phyloP scores from a whole-genome alignment of 30 jellyfish, hydroid and myxozoan species.

The Phacellophora camtschatica region DNA sequence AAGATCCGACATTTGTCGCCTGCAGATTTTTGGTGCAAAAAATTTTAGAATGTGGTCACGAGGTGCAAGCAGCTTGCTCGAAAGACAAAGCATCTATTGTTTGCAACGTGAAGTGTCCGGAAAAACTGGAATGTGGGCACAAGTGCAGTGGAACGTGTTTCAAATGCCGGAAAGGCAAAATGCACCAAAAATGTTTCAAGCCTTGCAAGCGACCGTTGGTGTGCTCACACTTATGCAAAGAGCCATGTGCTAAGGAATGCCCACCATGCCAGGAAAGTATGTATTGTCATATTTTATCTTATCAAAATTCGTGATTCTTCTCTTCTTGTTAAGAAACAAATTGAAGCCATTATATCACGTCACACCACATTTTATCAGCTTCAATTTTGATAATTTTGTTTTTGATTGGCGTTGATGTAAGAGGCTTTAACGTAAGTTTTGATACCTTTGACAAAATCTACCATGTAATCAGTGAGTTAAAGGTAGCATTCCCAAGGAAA shows the following conservation, averaged over 20 bases:
- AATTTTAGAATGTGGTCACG: conserved; percentile 30
- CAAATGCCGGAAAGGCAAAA: conserved; percentile 53
- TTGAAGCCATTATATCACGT: too few relatives aligned
- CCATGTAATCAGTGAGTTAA: too few relatives aligned
- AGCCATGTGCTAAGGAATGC: conserved; percentile 45
- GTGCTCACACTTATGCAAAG: conserved; percentile 49
- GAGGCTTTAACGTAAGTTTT: too few relatives aligned
- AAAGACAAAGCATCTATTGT: background rate
- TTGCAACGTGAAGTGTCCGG: conserved; percentile 34
- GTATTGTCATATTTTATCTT: too few relatives aligned
- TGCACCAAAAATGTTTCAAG: conserved; percentile 41
- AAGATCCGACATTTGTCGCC: background rate
- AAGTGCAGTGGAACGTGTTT: conserved; percentile 62
- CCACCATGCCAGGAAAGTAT: conserved; percentile 61
- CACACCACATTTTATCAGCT: too few relatives aligned
- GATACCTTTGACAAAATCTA: too few relatives aligned
- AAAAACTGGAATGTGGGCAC: conserved; percentile 67
- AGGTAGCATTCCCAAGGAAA: too few relatives aligned
- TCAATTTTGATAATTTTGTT: too few relatives aligned
- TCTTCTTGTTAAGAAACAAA: too few relatives aligned
- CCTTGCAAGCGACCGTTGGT: conserved; percentile 21
- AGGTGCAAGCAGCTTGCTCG: background rate
- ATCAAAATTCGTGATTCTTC: too few relatives aligned
- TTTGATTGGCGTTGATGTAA: too few relatives aligned
- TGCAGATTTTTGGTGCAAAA: background rate